phyloP scores from a whole-genome alignment of 2,797 vertebrate species.

The Glossophaga mutica region DNA sequence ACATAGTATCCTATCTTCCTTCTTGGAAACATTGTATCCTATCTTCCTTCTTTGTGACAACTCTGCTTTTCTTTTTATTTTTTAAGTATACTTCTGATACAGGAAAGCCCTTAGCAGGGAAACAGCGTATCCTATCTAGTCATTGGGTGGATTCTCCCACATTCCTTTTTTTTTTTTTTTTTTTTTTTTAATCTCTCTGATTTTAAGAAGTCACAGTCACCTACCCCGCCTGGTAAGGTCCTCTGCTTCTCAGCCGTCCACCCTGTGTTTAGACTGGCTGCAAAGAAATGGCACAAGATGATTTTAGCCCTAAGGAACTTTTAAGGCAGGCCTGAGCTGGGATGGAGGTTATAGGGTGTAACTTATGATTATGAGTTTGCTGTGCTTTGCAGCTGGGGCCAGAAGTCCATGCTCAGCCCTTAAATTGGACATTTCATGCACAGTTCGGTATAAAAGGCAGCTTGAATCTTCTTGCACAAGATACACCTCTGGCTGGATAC shows the following conservation, averaged over 20 bases:
- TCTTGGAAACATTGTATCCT: not conserved
- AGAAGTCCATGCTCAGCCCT: not conserved
- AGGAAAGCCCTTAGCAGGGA: not conserved
- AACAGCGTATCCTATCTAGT: not conserved
- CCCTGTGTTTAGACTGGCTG: not conserved
- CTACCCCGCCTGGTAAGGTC: not conserved
- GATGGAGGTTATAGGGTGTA: not conserved
- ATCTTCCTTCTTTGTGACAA: not conserved
- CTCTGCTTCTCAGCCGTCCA: not conserved
- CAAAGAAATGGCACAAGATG: not conserved
- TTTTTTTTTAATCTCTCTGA: not conserved
- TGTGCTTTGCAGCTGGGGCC: not conserved
- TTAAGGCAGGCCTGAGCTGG: not conserved
- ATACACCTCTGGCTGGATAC: not conserved
- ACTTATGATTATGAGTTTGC: conserved; percentile 21
- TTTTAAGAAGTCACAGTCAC: not conserved
- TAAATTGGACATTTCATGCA: not conserved
- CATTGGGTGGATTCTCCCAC: not conserved
- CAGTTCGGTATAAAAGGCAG: not conserved
- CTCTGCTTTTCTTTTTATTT: not conserved
- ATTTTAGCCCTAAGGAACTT: conserved; percentile 29
- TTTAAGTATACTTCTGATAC: not conserved
- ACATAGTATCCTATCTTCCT: too few relatives aligned
- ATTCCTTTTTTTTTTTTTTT: not conserved
- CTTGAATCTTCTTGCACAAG: not conserved